Percentiles rank a stretch among this genome's conserved stretches.
phyloP scores from a whole-genome alignment of 2,113 vertebrate species.

The Todiramphus saurophagus region DNA sequence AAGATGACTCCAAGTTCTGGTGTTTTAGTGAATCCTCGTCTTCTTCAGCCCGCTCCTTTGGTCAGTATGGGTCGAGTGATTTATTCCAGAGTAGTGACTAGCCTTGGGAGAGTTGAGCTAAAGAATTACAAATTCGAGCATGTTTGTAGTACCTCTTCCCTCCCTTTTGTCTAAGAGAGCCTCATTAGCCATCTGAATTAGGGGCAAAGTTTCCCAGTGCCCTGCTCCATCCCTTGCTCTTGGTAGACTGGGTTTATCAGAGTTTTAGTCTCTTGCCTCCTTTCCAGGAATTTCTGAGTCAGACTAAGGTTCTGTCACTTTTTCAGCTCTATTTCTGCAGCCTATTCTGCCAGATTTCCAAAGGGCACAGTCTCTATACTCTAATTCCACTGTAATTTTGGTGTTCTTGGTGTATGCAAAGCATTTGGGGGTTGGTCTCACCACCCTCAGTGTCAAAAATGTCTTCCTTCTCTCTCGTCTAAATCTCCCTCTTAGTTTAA shows the following conservation, averaged over 20 bases:
- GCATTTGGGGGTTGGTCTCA: background rate
- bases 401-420: background rate
- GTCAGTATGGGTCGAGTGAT: slow-evolving; percentile 61
- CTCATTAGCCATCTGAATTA: background rate
- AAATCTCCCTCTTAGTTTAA: background rate
- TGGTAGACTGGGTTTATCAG: background rate
- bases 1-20: slow-evolving; percentile 56
- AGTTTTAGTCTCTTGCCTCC: background rate
- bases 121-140: background rate
- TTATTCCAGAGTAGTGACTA: background rate
- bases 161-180: background rate
- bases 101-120: background rate
- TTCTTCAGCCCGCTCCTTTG: slow-evolving; percentile 86
- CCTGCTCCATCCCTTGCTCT: background rate
- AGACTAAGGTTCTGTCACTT: background rate
- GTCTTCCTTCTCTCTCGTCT: background rate
- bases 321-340: background rate
- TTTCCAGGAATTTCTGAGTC: background rate
- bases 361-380: background rate
- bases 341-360: background rate
- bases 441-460: background rate
- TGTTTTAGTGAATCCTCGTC: slow-evolving; percentile 88
- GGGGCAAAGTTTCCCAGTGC: background rate
- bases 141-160: background rate
- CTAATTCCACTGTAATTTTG: background rate